phyloP scores from a whole-genome alignment of 1,140 invertebrate genomes.

The Drosophila seguyi region DNA sequence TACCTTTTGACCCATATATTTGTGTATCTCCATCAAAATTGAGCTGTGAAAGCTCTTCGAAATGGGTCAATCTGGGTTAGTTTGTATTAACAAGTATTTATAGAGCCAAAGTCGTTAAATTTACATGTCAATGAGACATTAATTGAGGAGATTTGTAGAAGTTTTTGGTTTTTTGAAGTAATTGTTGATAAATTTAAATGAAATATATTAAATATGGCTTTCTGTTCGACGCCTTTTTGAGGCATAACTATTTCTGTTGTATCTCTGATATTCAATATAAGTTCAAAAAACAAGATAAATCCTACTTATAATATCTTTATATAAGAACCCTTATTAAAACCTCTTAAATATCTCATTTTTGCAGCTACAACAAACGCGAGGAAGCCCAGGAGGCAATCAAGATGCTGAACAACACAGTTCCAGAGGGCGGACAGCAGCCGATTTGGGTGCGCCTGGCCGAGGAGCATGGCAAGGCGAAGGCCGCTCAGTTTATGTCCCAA shows the following conservation, averaged over 20 bases:
- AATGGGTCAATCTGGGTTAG: neutral
- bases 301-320: neutral
- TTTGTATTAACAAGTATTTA: neutral
- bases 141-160: neutral
- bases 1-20: neutral
- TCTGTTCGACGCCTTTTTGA: too few species aligned
- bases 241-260: too few species aligned
- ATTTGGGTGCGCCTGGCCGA: slow-evolving; percentile 94
- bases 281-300: neutral
- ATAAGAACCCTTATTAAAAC: too few species aligned
- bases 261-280: too few species aligned
- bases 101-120: neutral
- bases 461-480: slow-evolving; percentile 96
- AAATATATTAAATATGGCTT: too few species aligned
- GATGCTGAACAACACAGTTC: slow-evolving; percentile 93
- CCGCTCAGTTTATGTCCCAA: slow-evolving; percentile 84
- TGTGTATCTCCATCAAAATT: neutral
- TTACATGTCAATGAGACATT: neutral
- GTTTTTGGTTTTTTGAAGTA: neutral
- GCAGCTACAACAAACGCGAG: slow-evolving; percentile 92
- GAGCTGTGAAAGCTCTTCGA: neutral
- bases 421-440: slow-evolving; percentile 93
- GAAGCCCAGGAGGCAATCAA: slow-evolving; percentile 95
- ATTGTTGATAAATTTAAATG: neutral
- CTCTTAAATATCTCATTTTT: neutral